These are phyloP conservation scores for Thymelicus lineola DNA, from an alignment of 2,888 invertebrate species.

Conservation along the genomic window DNA sequence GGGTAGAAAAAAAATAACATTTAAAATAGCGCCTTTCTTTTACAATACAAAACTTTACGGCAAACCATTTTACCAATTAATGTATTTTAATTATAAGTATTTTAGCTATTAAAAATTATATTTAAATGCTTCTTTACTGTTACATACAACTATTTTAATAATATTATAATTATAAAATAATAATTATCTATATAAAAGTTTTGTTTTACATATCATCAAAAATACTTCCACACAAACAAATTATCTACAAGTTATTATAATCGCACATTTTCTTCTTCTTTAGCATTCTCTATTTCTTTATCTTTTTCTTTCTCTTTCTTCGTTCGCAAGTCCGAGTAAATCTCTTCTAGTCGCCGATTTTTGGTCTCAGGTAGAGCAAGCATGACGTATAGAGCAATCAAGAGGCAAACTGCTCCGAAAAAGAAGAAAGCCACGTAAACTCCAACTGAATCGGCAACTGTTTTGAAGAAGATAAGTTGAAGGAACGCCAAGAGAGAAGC, in stretches of 20 bases:
- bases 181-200: too few species aligned
- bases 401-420: slow-evolving; percentile 60
- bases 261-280: not conserved
- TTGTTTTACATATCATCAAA: not conserved
- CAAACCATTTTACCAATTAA: too few species aligned
- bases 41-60: too few species aligned
- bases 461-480: slow-evolving; percentile 68
- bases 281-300: slow-evolving; percentile 6
- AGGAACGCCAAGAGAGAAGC: slow-evolving; percentile 62
- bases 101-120: too few species aligned
- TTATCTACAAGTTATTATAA: not conserved
- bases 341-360: slow-evolving; percentile 57
- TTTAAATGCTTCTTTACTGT: too few species aligned
- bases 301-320: slow-evolving; percentile 57
- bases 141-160: too few species aligned
- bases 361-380: slow-evolving; percentile 66
- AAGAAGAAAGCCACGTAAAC: slow-evolving; percentile 63
- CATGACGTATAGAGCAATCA: slow-evolving; percentile 55
- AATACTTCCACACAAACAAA: not conserved
- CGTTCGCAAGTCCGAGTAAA: slow-evolving; percentile 60
- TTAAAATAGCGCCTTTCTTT: too few species aligned
- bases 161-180: too few species aligned
- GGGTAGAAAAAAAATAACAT: too few species aligned
- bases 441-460: slow-evolving; percentile 59
- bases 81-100: too few species aligned